These are phyloP conservation scores for Eristalis arbustorum DNA, from an alignment of 2,888 invertebrate genomes.

Conservation along the genomic window DNA sequence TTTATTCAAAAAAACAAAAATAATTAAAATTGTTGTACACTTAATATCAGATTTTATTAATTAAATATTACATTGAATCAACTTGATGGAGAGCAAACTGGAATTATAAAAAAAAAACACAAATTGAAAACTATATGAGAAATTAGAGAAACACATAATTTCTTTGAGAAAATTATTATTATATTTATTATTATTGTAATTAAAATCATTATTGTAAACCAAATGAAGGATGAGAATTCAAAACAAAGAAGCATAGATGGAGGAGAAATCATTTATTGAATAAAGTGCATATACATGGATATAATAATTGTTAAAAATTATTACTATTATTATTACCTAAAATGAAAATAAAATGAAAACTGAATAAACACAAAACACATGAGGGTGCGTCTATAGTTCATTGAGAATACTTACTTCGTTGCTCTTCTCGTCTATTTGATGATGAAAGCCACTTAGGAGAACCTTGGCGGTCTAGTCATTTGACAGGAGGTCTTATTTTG, in stretches of 20 bases:
- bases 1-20: too few species aligned
- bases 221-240: not conserved
- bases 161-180: conserved; percentile 19
- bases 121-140: not conserved
- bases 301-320: conserved; percentile 68
- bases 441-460: too few species aligned
- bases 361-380: conserved; percentile 51
- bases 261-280: conserved; percentile 10
- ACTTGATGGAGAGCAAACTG: conserved; percentile 4
- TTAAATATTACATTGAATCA: not conserved
- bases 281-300: conserved; percentile 56
- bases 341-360: conserved; percentile 68
- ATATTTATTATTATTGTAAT: conserved; percentile 25
- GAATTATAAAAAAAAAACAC: conserved; percentile 12
- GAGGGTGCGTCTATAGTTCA: not conserved
- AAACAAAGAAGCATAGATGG: not conserved
- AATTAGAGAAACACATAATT: conserved; percentile 2
- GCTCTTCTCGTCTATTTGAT: too few species aligned
- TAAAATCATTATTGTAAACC: conserved; percentile 21
- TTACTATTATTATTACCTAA: conserved; percentile 67
- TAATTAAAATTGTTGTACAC: not conserved
- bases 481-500: too few species aligned
- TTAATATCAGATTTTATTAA: not conserved
- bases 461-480: too few species aligned
- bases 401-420: not conserved